A percentile compares a stretch with the other conserved stretches of the same genome.
phyloP scores from a whole-genome alignment of 2,797 vertebrate genomes.

The Takifugu rubripes region DNA sequence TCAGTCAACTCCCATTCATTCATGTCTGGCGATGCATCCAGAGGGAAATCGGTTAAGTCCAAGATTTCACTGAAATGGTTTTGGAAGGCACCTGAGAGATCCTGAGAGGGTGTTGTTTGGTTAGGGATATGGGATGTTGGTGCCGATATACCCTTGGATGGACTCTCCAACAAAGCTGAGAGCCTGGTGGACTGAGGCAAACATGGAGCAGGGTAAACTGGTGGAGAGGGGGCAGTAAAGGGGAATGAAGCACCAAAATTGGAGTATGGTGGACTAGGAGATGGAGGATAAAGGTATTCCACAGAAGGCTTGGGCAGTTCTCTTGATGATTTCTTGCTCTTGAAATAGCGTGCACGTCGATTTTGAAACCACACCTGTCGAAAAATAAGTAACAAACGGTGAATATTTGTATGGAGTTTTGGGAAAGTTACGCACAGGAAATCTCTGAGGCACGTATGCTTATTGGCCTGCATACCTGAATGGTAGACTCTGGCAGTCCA shows the following conservation, averaged over 20 bases:
- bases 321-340: constrained; percentile 60
- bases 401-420: background rate
- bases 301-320: background rate
- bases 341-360: constrained; percentile 66
- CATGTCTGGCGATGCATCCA: background rate
- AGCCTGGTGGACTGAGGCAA: constrained; percentile 50
- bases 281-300: background rate
- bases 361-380: constrained; percentile 75
- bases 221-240: constrained; percentile 9
- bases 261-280: constrained; percentile 2
- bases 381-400: background rate
- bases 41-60: background rate
- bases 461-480: constrained; percentile 56
- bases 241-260: background rate
- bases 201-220: constrained; percentile 29
- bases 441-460: background rate
- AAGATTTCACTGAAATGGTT: constrained; percentile 6
- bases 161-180: constrained; percentile 15
- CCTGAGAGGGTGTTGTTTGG: background rate
- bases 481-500: constrained; percentile 67
- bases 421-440: background rate
- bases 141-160: background rate
- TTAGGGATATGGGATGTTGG: constrained; percentile 10
- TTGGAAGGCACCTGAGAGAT: background rate
- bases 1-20: constrained; percentile 32